Conservation (phyloP, 2,113 vertebrate genomes). For the Merops nubicus region DNA sequence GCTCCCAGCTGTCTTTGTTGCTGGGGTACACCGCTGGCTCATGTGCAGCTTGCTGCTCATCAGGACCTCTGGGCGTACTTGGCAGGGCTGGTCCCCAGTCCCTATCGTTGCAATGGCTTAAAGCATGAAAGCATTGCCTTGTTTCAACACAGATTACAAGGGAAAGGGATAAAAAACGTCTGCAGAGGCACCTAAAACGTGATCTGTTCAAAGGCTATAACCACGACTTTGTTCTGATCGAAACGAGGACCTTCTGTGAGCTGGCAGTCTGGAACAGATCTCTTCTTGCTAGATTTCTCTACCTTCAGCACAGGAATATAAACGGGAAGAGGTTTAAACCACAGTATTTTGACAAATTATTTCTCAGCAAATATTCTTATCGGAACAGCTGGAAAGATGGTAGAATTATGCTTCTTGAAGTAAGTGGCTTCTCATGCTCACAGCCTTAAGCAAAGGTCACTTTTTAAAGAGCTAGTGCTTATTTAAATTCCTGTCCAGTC, state of each 20-base stretch:
- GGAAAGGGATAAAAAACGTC: neutral
- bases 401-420: constrained; percentile 8
- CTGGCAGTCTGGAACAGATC: neutral
- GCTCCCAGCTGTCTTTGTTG: neutral
- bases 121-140: neutral
- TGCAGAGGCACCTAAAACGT: neutral
- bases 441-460: constrained; percentile 26
- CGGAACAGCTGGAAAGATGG: neutral
- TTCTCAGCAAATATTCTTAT: neutral
- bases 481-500: constrained; percentile 25
- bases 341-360: neutral
- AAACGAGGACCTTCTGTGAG: neutral
- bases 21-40: neutral
- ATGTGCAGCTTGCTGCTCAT: neutral
- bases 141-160: neutral
- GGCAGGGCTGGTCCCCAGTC: neutral
- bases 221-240: neutral
- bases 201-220: neutral
- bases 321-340: neutral
- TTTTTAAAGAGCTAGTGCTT: neutral
- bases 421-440: neutral
- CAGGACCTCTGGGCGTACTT: neutral
- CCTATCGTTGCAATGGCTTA: neutral
- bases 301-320: neutral
- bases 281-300: neutral